phyloP scores from a whole-genome alignment of 2,797 vertebrate species.

The Denticeps clupeoides region DNA sequence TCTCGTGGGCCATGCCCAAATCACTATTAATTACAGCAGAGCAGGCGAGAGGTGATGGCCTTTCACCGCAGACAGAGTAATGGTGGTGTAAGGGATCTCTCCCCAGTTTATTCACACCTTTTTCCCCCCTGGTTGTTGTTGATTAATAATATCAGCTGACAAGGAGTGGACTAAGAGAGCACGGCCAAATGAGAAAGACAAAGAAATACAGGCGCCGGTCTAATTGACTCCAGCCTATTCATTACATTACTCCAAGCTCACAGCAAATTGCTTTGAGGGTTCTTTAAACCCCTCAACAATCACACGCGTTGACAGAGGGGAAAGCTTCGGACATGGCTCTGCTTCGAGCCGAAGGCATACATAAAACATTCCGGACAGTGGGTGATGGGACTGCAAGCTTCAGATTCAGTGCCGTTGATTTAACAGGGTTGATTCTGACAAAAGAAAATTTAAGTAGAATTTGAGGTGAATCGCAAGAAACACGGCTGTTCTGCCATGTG shows the following conservation, averaged over 20 bases:
- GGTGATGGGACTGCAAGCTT: no score
- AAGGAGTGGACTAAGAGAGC: constrained; percentile 39
- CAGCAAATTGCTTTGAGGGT: constrained; percentile 56
- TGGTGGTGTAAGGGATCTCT: constrained; percentile 18
- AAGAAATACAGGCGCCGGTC: constrained; percentile 38
- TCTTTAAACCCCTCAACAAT: constrained; percentile 57
- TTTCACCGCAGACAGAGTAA: constrained; percentile 12
- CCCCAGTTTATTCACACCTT: constrained; percentile 34
- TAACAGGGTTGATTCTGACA: no score
- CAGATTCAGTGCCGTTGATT: no score
- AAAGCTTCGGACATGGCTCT: constrained; percentile 8
- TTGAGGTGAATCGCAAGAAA: no score
- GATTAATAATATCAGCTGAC: constrained; percentile 41
- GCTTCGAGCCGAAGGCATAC: constrained; percentile 9
- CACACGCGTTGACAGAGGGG: constrained; percentile 24
- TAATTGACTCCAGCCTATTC: constrained; percentile 54
- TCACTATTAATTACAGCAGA: constrained; percentile 29
- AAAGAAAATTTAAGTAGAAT: no score
- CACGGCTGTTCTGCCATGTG: no score
- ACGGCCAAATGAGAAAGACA: constrained; percentile 37
- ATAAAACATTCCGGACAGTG: no score
- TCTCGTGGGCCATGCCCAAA: constrained; percentile 16
- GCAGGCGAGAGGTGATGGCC: constrained; percentile 13
- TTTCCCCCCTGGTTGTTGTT: constrained; percentile 24
- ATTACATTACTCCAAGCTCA: constrained; percentile 49